Evolutionary conservation across 1,140 invertebrate genomes (phyloP), one percentile per base, ranked within the genome.

Genomic region (Bombus impatiens): DNA sequence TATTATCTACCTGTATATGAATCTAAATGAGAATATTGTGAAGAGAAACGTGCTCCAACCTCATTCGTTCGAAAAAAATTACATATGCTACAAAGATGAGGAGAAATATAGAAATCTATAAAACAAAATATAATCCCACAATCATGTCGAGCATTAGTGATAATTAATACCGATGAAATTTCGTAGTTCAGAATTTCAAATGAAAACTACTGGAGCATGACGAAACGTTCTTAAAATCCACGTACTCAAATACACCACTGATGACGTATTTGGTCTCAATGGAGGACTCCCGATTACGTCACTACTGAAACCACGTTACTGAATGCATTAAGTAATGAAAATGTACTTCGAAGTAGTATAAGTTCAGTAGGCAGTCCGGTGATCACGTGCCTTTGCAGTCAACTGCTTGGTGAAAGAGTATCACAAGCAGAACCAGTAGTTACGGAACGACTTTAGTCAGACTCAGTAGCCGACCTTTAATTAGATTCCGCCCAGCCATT

Each of bases 271-370:
- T 28, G 15, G 3, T 32, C 22, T 68, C 2, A 28, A 42, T 78
- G 35, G 4, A 65, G 42, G 2, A 15, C 28, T 32, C 0, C 0
- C 28, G 32, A 59, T 78, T 78, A n/a, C 37, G 42, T 65, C 37
- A 42, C 57, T 67, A 8, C 6, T 18, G 0, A 70, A 1, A 1
- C 25, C 3, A 28, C 1, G 8, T 32, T 71, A 53, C 35, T 25
- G 35, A 32, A n/a, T 72, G 13, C 67, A 59, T 74, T n/a, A 68
- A 37, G 42, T 35, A 35, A 44, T 79, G 65, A 25, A 44, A 47
- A 79, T 68, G 65, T 70, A 62, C 22, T 25, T 74, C n/a, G 40
- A 74, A 74, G 47, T 82, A 59, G 68, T 74, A 44, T 25, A 74
- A 35, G 22, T 59, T 22, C 37, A 42, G 53, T 44, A 76, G 67